phyloP scores from a whole-genome alignment of 2,113 vertebrate species.

The Helogale parvula region DNA sequence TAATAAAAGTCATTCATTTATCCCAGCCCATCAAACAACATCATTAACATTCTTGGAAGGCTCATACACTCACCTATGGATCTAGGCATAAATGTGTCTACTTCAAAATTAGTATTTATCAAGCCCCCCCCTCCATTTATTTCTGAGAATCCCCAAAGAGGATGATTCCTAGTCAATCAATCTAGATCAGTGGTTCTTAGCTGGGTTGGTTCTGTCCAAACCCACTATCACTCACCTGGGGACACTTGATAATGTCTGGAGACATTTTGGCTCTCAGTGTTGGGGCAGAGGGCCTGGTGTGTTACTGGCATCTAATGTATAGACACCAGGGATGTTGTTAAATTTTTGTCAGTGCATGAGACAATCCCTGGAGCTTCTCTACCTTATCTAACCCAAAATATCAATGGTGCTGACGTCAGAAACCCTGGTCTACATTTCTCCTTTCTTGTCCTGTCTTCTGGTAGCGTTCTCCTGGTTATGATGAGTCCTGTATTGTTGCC shows the following conservation, averaged over 20 bases:
- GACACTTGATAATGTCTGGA: background rate
- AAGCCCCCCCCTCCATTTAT: background rate
- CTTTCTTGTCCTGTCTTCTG: background rate
- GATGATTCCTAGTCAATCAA: background rate
- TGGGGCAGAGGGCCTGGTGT: background rate
- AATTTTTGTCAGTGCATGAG: background rate
- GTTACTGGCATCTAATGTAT: background rate
- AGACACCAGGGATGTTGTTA: background rate
- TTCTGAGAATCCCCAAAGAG: background rate
- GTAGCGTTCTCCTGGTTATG: background rate
- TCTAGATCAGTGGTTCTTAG: background rate
- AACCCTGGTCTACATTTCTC: background rate
- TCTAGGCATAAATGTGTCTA: background rate
- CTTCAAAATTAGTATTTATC: background rate
- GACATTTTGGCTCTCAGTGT: background rate
- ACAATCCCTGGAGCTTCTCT: background rate
- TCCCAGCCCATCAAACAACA: background rate
- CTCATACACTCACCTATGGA: background rate
- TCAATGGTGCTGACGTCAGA: background rate
- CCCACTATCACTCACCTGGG: rapidly evolving
- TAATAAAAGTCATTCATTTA: background rate
- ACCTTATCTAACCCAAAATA: background rate
- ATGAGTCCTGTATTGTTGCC: background rate
- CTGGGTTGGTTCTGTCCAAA: background rate
- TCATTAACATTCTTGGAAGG: background rate